Evolutionary conservation across 2,888 invertebrate genomes (phyloP), one percentile per base, ranked within the genome.

Genomic region (Eueremaeus valkanovi): DNA sequence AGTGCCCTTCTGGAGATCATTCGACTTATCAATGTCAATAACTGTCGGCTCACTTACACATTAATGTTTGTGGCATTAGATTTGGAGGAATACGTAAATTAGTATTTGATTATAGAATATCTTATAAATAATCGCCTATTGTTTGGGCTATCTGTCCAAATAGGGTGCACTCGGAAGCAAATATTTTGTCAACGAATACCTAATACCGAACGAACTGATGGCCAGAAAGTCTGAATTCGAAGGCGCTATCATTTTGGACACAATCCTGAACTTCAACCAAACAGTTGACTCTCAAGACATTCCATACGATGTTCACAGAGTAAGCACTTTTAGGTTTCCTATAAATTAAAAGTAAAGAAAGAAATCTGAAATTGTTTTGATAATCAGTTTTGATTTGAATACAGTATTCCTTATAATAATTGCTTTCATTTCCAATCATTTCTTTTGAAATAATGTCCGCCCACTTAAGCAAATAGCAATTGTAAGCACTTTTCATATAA

Each of bases 61-160:
- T 76, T 83, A n/a, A 80, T 83, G 66, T 83, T 83, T 77, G 83
- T 83, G 5, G 83, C 83, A 0, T 83, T 83, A 77, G 83, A 83
- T 74, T 78, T 82, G 76, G 83, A 83, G 78, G 83, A 83, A 80
- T 80, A 81, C 9, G 83, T 79, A 76, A 76, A 18, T 45, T 16
- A 45, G 3, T 16, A 45, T 45, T 45, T 16, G 18, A 16, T 45
- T 3, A 45, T 16, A 45, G 11, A 5, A 36, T 8, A 36, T 36
- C 36, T 36, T 36, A 8, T 36, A 36, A 36, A 36, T 5, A 5
- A 36, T 11, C 11, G 5, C 36, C 36, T 8, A 36, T 45, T 16
- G 45, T 13, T 45, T 16, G 18, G 3, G 21, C 18, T 21, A 21
- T 51, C 55, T 55, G 55, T 24, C 27, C 24, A 27, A 55, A 55